These are phyloP conservation scores for Malurus alboscapulatus DNA, from an alignment of 2,113 vertebrate genomes.

Conservation along the genomic window DNA sequence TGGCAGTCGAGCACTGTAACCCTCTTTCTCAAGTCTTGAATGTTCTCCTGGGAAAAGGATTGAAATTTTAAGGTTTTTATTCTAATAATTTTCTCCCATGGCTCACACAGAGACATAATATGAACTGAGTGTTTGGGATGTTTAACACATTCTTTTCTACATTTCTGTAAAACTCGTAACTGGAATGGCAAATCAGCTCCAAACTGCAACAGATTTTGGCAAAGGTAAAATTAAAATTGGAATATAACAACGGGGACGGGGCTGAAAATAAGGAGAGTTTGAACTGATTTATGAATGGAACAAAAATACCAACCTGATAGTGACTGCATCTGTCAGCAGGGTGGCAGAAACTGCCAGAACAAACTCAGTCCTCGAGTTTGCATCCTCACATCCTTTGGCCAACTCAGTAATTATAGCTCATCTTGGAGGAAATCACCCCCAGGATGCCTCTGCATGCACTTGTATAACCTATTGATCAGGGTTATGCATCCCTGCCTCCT, in stretches of 20 bases:
- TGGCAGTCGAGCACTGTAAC: constrained; percentile 91
- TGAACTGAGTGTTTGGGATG: not conserved
- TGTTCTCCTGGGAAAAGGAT: constrained; percentile 74
- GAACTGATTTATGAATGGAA: not conserved
- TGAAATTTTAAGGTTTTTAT: not conserved
- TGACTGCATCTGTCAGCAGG: not conserved
- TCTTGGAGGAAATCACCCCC: not conserved
- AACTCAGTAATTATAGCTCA: not conserved
- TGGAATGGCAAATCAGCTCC: not conserved
- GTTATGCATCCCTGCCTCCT: not conserved
- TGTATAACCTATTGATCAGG: not conserved
- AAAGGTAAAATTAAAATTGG: not conserved
- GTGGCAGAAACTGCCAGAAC: not conserved
- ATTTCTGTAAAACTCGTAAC: not conserved
- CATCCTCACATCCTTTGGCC: not conserved
- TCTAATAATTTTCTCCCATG: not conserved
- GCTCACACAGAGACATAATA: not conserved
- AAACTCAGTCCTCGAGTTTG: not conserved
- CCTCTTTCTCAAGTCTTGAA: constrained; percentile 85
- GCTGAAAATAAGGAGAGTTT: not conserved
- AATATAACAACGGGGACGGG: not conserved
- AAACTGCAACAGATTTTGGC: not conserved
- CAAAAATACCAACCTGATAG: not conserved
- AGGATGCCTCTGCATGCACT: not conserved
- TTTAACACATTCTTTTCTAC: not conserved